Percentiles rank a stretch among this genome's conserved stretches.
Conservation (phyloP, 2,113 vertebrate species). For the Catharus fuscescens region DNA sequence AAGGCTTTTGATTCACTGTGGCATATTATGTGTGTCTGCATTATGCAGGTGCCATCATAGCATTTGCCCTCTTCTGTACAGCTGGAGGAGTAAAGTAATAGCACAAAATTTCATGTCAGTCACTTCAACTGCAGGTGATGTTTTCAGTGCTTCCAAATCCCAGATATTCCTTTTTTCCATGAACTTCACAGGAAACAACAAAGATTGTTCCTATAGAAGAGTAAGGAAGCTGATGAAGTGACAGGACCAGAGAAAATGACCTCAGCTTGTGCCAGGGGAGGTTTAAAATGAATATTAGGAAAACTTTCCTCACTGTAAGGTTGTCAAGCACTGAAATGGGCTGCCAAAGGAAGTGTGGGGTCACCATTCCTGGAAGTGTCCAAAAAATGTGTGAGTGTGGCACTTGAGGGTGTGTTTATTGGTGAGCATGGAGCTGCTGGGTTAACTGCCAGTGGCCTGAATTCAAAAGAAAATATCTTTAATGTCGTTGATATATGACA, state of each 20-base stretch:
- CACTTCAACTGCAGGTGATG: not conserved
- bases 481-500: not conserved
- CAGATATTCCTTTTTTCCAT: not conserved
- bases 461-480: not conserved
- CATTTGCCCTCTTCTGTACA: not conserved
- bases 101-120: not conserved
- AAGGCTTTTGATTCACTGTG: conserved; percentile 9
- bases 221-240: not conserved
- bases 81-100: not conserved
- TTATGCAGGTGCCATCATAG: not conserved
- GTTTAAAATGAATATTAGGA: not conserved
- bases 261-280: not conserved
- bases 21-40: not conserved
- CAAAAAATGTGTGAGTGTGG: not conserved
- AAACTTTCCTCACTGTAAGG: not conserved
- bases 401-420: not conserved
- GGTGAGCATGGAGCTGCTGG: not conserved
- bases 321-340: not conserved
- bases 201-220: not conserved
- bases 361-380: not conserved
- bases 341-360: not conserved
- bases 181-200: not conserved
- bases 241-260: not conserved
- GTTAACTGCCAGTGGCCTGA: not conserved
- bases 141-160: not conserved